phyloP scores from a whole-genome alignment of 2,797 vertebrate species.

The Enteromius thamalakanensis region DNA sequence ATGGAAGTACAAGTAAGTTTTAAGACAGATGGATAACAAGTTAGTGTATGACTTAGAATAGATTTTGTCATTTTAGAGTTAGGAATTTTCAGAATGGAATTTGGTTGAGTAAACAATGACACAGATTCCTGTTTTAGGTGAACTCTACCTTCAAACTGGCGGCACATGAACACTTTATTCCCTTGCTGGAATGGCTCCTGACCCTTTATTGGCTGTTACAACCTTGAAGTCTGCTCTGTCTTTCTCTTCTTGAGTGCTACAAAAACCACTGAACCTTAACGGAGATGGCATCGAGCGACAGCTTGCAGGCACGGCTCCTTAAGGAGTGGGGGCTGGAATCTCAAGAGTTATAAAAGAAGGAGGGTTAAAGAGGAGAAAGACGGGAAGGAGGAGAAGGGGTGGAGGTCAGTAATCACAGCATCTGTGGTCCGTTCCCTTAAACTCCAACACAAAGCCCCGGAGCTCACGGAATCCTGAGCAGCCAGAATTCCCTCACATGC shows the following conservation, averaged over 20 bases:
- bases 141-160: neutral
- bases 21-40: too few species aligned
- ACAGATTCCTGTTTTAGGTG: neutral
- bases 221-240: neutral
- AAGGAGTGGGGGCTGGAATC: conserved; percentile 54
- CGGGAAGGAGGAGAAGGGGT: conserved; percentile 38
- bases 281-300: conserved; percentile 58
- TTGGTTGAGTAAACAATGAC: neutral
- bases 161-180: neutral
- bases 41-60: too few species aligned
- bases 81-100: neutral
- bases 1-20: too few species aligned
- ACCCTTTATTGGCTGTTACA: neutral
- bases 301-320: conserved; percentile 61
- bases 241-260: conserved; percentile 40
- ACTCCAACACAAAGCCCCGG: conserved; percentile 62
- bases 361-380: conserved; percentile 45
- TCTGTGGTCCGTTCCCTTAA: conserved; percentile 63
- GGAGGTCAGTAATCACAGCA: conserved; percentile 69
- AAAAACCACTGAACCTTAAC: conserved; percentile 58
- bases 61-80: too few species aligned
- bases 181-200: neutral
- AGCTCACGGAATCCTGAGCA: conserved; percentile 62
- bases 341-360: conserved; percentile 38
- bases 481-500: conserved; percentile 68